A percentile compares a stretch with the other conserved stretches of the same genome.
Evolutionary conservation across 2,113 vertebrate genomes (phyloP).

Genomic region (Microcebus jonahi): DNA sequence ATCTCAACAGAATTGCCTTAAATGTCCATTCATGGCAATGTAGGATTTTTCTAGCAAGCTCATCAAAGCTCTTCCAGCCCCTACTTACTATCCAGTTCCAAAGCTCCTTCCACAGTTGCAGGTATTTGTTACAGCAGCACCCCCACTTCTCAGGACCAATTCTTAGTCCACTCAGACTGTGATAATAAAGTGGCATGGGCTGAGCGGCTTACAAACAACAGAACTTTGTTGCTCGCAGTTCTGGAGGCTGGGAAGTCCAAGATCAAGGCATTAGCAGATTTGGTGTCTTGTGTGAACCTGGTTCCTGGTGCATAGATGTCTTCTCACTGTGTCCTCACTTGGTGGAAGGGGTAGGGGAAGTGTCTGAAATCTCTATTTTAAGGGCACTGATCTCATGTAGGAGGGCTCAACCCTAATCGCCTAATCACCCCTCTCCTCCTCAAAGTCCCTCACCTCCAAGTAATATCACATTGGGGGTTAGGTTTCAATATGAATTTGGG

Average conservation of each 20-base stretch:
- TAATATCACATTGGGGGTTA: neutral
- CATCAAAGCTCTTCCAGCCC: neutral
- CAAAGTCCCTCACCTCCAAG: neutral
- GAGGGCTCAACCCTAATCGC: too few relatives aligned
- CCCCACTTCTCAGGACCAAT: neutral
- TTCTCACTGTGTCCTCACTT: neutral
- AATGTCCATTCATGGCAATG: neutral
- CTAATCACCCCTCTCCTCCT: neutral
- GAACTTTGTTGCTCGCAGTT: too few relatives aligned
- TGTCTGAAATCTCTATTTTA: neutral
- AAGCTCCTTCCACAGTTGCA: neutral
- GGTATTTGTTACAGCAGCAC: too few relatives aligned
- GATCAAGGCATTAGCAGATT: neutral
- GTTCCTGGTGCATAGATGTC: neutral
- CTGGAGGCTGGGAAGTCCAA: neutral
- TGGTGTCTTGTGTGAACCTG: neutral
- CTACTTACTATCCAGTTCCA: neutral
- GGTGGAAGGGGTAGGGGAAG: neutral
- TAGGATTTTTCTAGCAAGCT: neutral
- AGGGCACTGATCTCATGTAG: neutral
- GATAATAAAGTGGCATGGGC: neutral
- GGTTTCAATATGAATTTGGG: neutral
- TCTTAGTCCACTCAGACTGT: neutral
- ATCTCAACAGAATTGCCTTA: neutral
- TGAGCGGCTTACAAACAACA: neutral